Evolutionary conservation across 2,888 invertebrate genomes (phyloP).

Genomic region (Nematopogon swammerdamellus): DNA sequence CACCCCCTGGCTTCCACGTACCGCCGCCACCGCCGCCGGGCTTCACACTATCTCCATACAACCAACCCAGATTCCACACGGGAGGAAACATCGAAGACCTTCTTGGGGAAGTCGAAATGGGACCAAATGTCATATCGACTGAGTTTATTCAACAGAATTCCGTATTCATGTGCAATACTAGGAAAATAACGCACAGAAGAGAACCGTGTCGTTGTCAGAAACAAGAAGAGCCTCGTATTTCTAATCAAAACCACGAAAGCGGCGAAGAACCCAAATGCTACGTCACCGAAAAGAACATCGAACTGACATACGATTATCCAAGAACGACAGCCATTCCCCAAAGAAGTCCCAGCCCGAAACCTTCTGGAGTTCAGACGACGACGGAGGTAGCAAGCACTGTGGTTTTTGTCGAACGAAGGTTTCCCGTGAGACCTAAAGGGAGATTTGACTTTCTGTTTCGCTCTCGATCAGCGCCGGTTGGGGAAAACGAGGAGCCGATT

Average conservation of each 20-base stretch:
- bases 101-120: constrained; percentile 63
- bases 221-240: neutral
- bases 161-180: constrained; percentile 49
- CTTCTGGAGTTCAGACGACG: constrained; percentile 30
- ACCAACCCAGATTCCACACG: constrained; percentile 41
- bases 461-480: constrained; percentile 50
- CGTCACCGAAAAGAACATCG: constrained; percentile 51
- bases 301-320: constrained; percentile 48
- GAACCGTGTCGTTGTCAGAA: constrained; percentile 38
- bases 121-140: constrained; percentile 32
- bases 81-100: constrained; percentile 68
- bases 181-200: constrained; percentile 32
- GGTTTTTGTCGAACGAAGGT: constrained; percentile 46
- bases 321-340: constrained; percentile 32
- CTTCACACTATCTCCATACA: constrained; percentile 36
- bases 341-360: constrained; percentile 28
- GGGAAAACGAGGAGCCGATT: constrained; percentile 47
- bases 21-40: constrained; percentile 33
- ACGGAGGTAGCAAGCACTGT: constrained; percentile 52
- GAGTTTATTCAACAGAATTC: constrained; percentile 49
- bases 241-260: neutral
- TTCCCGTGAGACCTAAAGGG: constrained; percentile 38
- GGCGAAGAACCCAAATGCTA: constrained; percentile 27
- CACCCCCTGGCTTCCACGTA: constrained; percentile 27
- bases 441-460: constrained; percentile 49